Base-by-base conservation (phyloP, 2,797 vertebrate species). In the Huso huso region DNA sequence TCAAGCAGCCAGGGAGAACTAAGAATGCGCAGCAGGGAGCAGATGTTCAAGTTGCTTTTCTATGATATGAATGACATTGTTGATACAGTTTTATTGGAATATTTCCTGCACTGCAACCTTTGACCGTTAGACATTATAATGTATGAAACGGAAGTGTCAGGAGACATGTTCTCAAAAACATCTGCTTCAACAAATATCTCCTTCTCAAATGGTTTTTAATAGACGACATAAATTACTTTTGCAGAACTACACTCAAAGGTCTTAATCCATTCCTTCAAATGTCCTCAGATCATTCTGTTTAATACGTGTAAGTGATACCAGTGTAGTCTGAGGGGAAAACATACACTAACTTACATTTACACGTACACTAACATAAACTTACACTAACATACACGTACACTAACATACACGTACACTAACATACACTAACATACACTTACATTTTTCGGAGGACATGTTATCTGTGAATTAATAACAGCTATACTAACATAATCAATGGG, bases 31-130 rank as follows among this genome's bases (percentile, higher is more conserved):
- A 3, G 23, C 57, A 23, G 7, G 15, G 12, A 8, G 59, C 10
- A 6, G 12, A 12, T 48, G 62, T 53, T 53, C 50, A 18, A 61
- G 57, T 48, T 15, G 51, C n/a, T 51, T 8, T 51, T 13, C 11
- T 58, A 49, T 49, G 12, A 50, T 9, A 55, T 49, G 12, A 63
- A 49, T 8, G 9, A 10, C 23, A 4, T 60, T 63, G 50, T 6
- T 15, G 53, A 70, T 13, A 53, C 3, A 49, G 49, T 23, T 57
- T 60, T 64, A 62, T 64, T 37, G 11, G 55, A 64, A 67, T 63
- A 63, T 67, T 70, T 50, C 55, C 62, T 15, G 65, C 50, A 48
- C 51, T n/a, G n/a, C 48, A 59, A 66, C 18, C 53, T 48, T 68
- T 53, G 65, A 64, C 59, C 53, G 18, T 49, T 50, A n/a, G 61